Evolutionary conservation across 2,888 invertebrate species (phyloP).

Genomic region (Dysmachus trigonus): DNA sequence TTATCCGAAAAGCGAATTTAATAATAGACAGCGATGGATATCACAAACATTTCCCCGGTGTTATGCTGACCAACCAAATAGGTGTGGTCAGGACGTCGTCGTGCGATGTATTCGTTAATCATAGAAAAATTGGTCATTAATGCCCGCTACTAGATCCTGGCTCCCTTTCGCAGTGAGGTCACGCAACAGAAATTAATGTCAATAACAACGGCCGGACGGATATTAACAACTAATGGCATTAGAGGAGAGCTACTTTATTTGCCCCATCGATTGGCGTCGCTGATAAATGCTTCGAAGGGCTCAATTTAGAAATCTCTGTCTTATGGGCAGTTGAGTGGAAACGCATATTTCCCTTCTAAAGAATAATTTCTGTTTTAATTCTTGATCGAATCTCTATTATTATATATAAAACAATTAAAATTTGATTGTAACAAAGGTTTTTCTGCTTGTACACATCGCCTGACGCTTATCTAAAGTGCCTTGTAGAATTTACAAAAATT

Average conservation of each 20-base stretch:
- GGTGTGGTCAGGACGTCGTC: neutral
- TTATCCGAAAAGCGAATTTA: neutral
- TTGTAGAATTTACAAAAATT: neutral
- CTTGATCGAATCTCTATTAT: neutral
- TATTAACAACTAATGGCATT: neutral
- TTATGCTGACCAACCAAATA: neutral
- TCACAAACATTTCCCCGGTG: neutral
- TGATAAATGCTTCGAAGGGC: neutral
- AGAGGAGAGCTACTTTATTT: neutral
- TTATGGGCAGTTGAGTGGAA: neutral
- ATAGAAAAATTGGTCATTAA: neutral
- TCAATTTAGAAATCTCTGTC: neutral
- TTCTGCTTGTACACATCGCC: neutral
- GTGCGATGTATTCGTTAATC: neutral
- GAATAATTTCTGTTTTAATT: neutral
- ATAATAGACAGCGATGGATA: neutral
- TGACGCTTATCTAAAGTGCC: neutral
- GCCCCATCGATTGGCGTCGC: neutral
- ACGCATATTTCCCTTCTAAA: neutral
- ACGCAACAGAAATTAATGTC: neutral
- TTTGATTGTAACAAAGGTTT: neutral
- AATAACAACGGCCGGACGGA: neutral
- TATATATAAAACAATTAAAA: neutral
- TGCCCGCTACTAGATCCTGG: neutral
- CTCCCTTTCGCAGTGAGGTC: neutral